These are phyloP conservation scores for Catostomus latipinnis DNA, from an alignment of 2,797 vertebrate species.

Conservation along the genomic window DNA sequence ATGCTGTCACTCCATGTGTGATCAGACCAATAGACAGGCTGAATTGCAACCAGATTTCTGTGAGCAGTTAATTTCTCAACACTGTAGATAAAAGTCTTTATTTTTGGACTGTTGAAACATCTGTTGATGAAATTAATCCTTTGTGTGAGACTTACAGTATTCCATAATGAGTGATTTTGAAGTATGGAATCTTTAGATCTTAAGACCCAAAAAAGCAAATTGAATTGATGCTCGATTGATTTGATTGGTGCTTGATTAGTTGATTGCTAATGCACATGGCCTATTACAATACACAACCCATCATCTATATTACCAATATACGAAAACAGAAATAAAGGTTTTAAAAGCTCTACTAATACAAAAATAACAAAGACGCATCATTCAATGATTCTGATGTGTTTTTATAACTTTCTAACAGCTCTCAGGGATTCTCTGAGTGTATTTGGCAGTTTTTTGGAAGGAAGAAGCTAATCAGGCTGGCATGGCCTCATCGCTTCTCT, in stretches of 20 bases:
- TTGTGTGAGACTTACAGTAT: too few species aligned
- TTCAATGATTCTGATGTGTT: not conserved
- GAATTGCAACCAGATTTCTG: not conserved
- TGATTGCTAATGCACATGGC: too few species aligned
- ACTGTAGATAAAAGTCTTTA: not conserved
- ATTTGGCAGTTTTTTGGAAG: conserved; percentile 41
- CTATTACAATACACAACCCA: too few species aligned
- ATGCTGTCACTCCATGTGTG: not conserved
- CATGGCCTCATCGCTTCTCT: conserved; percentile 18
- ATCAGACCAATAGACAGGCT: not conserved
- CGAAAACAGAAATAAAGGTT: too few species aligned
- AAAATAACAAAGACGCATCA: not conserved
- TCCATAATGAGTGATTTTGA: too few species aligned
- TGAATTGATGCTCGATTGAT: too few species aligned
- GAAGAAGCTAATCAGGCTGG: conserved; percentile 49
- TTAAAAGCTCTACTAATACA: not conserved
- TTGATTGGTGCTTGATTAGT: too few species aligned
- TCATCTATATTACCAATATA: too few species aligned
- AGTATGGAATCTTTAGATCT: too few species aligned
- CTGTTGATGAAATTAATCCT: too few species aligned
- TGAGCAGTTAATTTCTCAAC: not conserved
- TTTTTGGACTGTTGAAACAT: too few species aligned
- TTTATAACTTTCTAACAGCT: not conserved
- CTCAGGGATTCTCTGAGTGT: not conserved
- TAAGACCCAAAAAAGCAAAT: too few species aligned